Conservation (phyloP, 2,113 vertebrate species). For the Pelobates fuscus region DNA sequence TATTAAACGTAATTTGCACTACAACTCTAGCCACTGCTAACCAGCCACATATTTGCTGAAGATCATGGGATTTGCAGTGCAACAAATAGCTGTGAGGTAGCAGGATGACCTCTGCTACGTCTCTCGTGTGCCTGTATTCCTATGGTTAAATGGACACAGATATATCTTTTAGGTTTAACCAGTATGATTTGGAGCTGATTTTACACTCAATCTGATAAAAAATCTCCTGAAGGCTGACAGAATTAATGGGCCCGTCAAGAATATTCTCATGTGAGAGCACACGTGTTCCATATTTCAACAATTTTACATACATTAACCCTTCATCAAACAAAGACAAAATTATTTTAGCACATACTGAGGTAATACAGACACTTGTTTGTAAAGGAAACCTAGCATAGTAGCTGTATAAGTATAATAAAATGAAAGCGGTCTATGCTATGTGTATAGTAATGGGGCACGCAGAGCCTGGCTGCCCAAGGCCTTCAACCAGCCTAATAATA, state of each 20-base stretch:
- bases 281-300: constrained; percentile 44
- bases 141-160: neutral
- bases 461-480: too few species aligned
- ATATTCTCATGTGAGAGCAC: constrained; percentile 45
- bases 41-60: too few species aligned
- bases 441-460: too few species aligned
- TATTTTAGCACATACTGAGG: neutral
- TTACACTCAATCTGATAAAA: constrained; percentile 38
- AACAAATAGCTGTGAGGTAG: too few species aligned
- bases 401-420: too few species aligned
- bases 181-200: constrained; percentile 37
- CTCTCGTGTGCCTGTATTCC: neutral
- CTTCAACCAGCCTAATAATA: too few species aligned
- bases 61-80: too few species aligned
- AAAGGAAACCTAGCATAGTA: neutral
- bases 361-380: neutral
- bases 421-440: too few species aligned
- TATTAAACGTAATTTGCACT: too few species aligned
- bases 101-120: neutral
- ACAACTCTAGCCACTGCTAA: too few species aligned
- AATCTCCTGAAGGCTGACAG: constrained; percentile 45
- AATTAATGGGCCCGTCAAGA: constrained; percentile 48
- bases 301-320: constrained; percentile 42
- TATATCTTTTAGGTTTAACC: constrained; percentile 1
- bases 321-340: neutral